Percentiles rank a stretch among this genome's conserved stretches.
phyloP scores from a whole-genome alignment of 2,113 vertebrate genomes.

The Cyanoderma ruficeps region DNA sequence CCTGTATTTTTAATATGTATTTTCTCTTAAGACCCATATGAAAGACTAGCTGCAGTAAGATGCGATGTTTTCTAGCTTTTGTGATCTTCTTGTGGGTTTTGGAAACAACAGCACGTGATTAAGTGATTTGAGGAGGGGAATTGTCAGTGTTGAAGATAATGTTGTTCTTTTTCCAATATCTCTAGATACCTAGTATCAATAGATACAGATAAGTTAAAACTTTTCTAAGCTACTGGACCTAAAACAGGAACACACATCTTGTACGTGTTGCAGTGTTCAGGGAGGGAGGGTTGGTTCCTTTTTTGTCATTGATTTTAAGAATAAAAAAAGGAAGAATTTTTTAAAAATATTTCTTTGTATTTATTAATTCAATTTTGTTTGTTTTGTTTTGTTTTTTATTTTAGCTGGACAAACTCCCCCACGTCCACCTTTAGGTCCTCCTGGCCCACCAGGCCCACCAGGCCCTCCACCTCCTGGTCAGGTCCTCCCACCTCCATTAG shows the following conservation, averaged over 20 bases:
- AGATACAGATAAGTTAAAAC: neutral
- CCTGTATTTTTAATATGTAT: neutral
- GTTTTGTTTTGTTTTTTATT: neutral
- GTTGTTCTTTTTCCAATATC: neutral
- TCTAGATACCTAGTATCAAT: neutral
- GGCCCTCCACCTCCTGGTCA: slow-evolving; percentile 96
- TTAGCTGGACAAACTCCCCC: slow-evolving; percentile 93
- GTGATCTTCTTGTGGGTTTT: neutral
- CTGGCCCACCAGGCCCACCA: slow-evolving; percentile 91
- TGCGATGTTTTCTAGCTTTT: neutral
- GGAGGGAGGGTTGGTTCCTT: neutral
- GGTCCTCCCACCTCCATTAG: slow-evolving; percentile 89
- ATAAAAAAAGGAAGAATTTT: neutral
- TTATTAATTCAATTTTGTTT: neutral
- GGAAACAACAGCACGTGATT: neutral
- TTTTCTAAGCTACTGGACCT: neutral
- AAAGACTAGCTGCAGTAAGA: neutral
- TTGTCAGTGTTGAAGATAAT: neutral
- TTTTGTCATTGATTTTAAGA: neutral
- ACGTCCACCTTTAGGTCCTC: slow-evolving; percentile 92
- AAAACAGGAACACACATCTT: neutral
- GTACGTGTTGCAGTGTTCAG: neutral
- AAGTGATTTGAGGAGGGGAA: neutral
- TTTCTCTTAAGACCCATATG: neutral
- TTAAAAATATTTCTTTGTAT: neutral